Evolutionary conservation across 1,140 invertebrate genomes (phyloP), one percentile per base, ranked within the genome.

Genomic region (Ceratina calcarata): DNA sequence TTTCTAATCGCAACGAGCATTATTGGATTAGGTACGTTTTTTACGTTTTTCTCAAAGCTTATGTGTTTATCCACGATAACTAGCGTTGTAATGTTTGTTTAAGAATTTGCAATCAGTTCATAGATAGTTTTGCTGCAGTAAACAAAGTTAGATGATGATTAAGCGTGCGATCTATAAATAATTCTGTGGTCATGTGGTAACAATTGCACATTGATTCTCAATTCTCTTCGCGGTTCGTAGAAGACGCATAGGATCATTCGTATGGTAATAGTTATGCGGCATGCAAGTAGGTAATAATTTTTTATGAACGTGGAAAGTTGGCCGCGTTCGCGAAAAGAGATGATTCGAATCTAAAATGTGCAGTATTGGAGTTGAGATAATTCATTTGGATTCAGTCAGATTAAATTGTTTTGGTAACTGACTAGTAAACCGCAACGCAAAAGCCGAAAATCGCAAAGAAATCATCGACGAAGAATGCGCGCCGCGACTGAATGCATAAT

Each of bases 151-250:
- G 2, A 6, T 45, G 37, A 57, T n/a, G n/a, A 57, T 8, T 51
- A 58, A 58, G 45, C 6, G 8, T 4, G 18, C 15, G 15, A 61
- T 84, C 69, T 82, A 84, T 79, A 84, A 82, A 74, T 84, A 79
- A 57, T 24, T 57, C 24, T 66, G 32, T 32, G 18, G 74, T 79
- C 68, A 68, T 37, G 57, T 45, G 3, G 51, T 57, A 57, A 58
- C 60, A 53, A 82, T 83, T 69, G 77, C 49, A 68, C 73, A 77
- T 81, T 20, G 37, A 77, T 58, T 66, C 2, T 49, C 32, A 10
- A 18, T 69, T 62, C 51, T n/a, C 32, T 69, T 77, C 55, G 37
- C 13, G 22, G n/a, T 66, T 58, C 51, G 15, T 13, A 15, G 73
- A 67, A 64, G 24, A 45, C 7, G 51, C 27, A 74, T 22, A 7